Percentiles rank a stretch among this genome's conserved stretches.
Conservation (phyloP, 2,797 vertebrate genomes). For the Sylvilagus floridanus region DNA sequence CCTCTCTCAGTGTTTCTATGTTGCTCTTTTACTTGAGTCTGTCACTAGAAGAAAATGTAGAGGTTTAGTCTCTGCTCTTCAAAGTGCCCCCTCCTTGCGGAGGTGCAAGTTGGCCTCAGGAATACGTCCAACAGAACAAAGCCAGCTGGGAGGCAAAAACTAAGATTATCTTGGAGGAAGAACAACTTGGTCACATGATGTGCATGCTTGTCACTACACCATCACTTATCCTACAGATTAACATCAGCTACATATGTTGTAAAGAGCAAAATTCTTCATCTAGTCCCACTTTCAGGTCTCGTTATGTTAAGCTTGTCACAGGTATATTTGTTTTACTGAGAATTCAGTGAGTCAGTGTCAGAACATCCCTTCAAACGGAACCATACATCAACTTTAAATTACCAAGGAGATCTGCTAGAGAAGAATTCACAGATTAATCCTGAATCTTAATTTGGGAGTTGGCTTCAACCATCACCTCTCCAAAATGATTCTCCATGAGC, state of each 20-base stretch:
- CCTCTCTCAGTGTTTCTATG: constrained; percentile 81
- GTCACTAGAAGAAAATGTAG: constrained; percentile 17
- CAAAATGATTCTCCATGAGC: not conserved
- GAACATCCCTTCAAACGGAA: constrained; percentile 69
- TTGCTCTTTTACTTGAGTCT: constrained; percentile 78
- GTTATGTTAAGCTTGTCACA: not conserved
- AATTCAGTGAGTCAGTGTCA: constrained; percentile 36
- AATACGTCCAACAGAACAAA: not conserved
- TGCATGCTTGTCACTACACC: constrained; percentile 68
- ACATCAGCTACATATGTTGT: not conserved
- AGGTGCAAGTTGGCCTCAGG: constrained; percentile 54
- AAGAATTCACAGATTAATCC: constrained; percentile 50
- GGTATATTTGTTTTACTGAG: constrained; percentile 53
- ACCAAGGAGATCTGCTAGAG: not conserved
- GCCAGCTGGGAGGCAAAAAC: constrained; percentile 7
- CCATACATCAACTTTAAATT: constrained; percentile 69
- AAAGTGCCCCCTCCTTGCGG: constrained; percentile 44
- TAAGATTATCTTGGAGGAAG: constrained; percentile 61
- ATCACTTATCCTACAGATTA: not conserved
- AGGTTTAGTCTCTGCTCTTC: constrained; percentile 56
- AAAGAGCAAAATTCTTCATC: not conserved
- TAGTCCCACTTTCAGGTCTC: not conserved
- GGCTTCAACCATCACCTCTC: not conserved
- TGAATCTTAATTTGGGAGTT: constrained; percentile 26
- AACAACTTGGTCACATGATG: not conserved